Evolutionary conservation across 2,797 vertebrate species (phyloP).

Genomic region (Botia almorhae): DNA sequence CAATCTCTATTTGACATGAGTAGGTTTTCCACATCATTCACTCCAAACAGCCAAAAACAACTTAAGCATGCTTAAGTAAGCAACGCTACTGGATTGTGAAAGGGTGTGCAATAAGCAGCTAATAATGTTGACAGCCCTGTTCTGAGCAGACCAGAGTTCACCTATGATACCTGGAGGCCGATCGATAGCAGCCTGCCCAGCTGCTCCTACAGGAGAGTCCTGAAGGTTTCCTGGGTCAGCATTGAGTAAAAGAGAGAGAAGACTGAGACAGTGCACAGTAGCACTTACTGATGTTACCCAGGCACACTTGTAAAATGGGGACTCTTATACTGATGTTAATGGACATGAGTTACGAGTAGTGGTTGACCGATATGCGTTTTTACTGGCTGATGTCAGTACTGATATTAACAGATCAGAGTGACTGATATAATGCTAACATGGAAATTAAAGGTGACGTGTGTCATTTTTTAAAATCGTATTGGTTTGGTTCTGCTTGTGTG

Average conservation of each 20-base stretch:
- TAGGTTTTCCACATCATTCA: background rate
- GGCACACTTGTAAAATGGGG: conserved; percentile 5
- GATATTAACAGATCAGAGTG: background rate
- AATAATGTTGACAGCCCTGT: conserved; percentile 43
- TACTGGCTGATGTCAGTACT: background rate
- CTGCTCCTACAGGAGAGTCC: conserved; percentile 84
- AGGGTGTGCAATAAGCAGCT: background rate
- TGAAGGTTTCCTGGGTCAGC: conserved; percentile 96
- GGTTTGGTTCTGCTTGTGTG: too few relatives aligned
- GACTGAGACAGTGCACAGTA: conserved; percentile 73
- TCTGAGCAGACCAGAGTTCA: conserved; percentile 54
- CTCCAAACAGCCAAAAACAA: background rate
- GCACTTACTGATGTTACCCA: conserved; percentile 58
- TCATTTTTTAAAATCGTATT: too few relatives aligned
- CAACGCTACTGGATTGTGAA: too few relatives aligned
- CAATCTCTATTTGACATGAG: background rate
- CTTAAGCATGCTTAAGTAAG: background rate
- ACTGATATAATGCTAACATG: too few relatives aligned
- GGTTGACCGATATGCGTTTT: background rate
- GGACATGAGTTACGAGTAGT: background rate
- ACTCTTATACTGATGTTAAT: conserved; percentile 1
- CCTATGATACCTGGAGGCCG: conserved; percentile 93
- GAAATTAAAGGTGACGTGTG: too few relatives aligned
- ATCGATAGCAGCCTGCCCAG: conserved; percentile 93
- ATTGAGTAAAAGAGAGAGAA: conserved; percentile 87